Evolutionary conservation across 2,888 invertebrate species (phyloP), one percentile per base, ranked within the genome.

Genomic region (Balanococcus diminutus): DNA sequence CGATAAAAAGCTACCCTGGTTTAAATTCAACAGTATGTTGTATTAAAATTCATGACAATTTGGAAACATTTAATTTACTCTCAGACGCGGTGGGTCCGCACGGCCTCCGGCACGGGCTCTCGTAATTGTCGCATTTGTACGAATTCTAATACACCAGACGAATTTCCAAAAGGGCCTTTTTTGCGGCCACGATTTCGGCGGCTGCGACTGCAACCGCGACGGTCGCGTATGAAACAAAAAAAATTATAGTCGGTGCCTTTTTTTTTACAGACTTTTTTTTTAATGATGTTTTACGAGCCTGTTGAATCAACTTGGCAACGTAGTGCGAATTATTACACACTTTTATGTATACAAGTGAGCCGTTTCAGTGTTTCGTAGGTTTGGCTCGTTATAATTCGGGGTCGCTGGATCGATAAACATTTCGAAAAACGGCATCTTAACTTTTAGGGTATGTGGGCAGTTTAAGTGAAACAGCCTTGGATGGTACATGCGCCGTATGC

Each of bases 261-360:
- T 75, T 67, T 31, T 75, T 75, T 3, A 9, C 19, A 72, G 25
- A 31, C 72, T 32, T 67, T 75, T 75, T 75, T 75, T 75, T 75
- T 75, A 75, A 75, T 75, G 75, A 67, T 75, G 42, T 84, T 84
- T 84, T 84, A 84, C 75, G 84, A 84, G 84, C 84, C 84, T 84
- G 84, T 84, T 84, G 84, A 84, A 84, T 84, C 84, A 84, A 84
- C 84, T 84, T 84, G 84, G 84, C 84, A 84, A 84, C 84, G 84
- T 46, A 75, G 84, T 84, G 75, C 84, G 67, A 84, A 84, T 84
- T 46, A 75, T 84, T 84, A 46, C 75, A 84, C 84, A 75, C 75
- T 75, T 75, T 75, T 32, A 75, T 75, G 75, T 75, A 75, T 75
- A 75, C 75, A 75, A 75, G 75, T 75, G 19, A 31, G 75, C 61